Conservation (phyloP, 2,797 vertebrate species). For the Leucoraja ocellata region DNA sequence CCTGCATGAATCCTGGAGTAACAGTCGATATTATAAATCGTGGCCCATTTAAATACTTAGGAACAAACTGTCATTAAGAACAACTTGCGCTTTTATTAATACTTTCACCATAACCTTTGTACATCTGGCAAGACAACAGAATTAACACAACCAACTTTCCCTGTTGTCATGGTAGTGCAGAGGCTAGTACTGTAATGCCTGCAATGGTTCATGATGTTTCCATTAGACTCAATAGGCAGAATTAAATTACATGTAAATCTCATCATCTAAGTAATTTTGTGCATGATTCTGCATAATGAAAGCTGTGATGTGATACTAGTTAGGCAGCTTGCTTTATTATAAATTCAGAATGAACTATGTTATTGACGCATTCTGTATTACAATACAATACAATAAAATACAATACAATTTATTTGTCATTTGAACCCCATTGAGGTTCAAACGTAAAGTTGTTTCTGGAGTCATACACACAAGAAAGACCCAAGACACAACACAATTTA, state of each 20-base stretch:
- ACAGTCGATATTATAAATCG: neutral
- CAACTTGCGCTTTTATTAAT: neutral
- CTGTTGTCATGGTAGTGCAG: neutral
- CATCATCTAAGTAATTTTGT: slow-evolving; percentile 9
- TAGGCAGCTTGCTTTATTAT: neutral
- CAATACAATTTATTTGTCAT: too few relatives aligned
- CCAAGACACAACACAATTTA: too few relatives aligned
- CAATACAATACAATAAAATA: too few relatives aligned
- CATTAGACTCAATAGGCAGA: slow-evolving; percentile 3
- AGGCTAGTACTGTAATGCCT: neutral
- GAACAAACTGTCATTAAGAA: neutral
- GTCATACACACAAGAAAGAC: too few relatives aligned
- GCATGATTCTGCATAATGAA: neutral
- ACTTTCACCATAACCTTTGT: neutral
- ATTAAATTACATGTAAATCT: neutral
- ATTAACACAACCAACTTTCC: neutral
- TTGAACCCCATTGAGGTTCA: too few relatives aligned
- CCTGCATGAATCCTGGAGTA: slow-evolving; percentile 4
- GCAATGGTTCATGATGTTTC: neutral
- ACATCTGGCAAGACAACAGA: neutral
- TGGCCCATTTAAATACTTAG: neutral
- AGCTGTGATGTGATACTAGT: neutral
- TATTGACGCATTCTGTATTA: neutral
- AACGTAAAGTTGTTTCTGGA: too few relatives aligned
- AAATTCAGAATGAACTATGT: neutral